Conservation (phyloP, 2,888 invertebrate species). For the Athalia rosae region DNA sequence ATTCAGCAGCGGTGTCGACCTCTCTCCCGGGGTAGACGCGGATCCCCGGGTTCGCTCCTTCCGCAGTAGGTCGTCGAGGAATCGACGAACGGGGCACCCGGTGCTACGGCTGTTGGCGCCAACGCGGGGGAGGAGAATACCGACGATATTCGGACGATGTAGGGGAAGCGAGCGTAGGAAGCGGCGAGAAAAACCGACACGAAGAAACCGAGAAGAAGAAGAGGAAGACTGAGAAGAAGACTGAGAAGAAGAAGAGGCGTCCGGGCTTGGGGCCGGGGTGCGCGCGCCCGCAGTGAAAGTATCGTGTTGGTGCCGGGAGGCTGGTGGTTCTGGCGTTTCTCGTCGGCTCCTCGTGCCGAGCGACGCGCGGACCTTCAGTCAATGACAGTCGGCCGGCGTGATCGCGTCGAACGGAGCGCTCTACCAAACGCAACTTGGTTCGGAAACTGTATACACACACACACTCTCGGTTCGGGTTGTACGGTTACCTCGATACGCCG, state of each 20-base stretch:
- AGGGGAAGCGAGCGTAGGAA: not conserved
- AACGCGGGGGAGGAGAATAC: not conserved
- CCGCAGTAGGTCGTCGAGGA: constrained; percentile 35
- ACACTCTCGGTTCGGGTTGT: too few relatives aligned
- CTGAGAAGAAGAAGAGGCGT: constrained; percentile 53
- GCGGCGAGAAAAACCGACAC: not conserved
- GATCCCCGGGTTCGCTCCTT: constrained; percentile 38
- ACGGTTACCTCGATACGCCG: too few relatives aligned
- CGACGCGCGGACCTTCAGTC: constrained; percentile 39
- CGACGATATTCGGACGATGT: too few relatives aligned
- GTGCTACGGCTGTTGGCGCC: not conserved
- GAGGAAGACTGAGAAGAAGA: constrained; percentile 15
- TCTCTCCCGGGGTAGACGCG: constrained; percentile 39
- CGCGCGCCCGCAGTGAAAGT: constrained; percentile 66
- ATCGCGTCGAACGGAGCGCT: constrained; percentile 9
- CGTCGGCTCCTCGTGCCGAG: constrained; percentile 41
- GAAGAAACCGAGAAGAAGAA: not conserved
- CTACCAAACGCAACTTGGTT: not conserved
- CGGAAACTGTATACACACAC: too few relatives aligned
- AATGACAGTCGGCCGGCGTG: constrained; percentile 45
- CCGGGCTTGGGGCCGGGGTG: constrained; percentile 50
- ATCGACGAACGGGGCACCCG: constrained; percentile 12
- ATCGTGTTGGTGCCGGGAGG: constrained; percentile 40
- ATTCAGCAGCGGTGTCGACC: constrained; percentile 34
- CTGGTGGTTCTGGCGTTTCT: constrained; percentile 36